Percentiles rank a stretch among this genome's conserved stretches.
These are phyloP conservation scores for Temnothorax unifasciatus DNA, from an alignment of 2,888 invertebrate genomes.

Conservation along the genomic window DNA sequence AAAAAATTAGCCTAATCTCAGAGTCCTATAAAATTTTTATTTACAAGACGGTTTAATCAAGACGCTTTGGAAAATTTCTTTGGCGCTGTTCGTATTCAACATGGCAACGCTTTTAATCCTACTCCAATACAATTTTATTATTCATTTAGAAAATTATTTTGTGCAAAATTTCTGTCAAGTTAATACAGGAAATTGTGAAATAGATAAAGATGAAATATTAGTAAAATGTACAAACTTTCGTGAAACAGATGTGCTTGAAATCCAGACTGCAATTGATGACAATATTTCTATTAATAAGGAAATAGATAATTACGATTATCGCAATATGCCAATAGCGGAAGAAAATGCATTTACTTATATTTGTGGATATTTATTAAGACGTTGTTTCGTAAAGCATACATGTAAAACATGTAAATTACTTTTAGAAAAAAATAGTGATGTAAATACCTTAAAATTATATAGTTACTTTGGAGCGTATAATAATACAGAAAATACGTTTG, in stretches of 20 bases:
- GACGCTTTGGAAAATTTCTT: conserved; percentile 15
- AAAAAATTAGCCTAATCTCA: not conserved
- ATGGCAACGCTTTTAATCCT: conserved; percentile 20
- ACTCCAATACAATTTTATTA: conserved; percentile 5
- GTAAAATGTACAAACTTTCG: not conserved
- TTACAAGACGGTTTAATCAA: not conserved
- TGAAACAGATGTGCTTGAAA: not conserved
- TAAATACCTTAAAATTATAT: not conserved
- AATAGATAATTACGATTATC: conserved; percentile 10
- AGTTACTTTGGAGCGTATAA: not conserved
- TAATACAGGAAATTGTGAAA: not conserved
- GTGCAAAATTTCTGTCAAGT: not conserved
- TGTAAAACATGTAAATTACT: not conserved
- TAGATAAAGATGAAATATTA: not conserved
- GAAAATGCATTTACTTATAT: not conserved
- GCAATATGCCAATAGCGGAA: not conserved
- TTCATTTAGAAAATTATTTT: conserved; percentile 20
- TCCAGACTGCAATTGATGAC: not conserved
- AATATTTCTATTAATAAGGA: not conserved
- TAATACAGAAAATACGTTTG: too few relatives aligned
- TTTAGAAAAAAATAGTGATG: not conserved
- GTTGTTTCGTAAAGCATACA: not conserved
- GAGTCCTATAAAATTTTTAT: not conserved
- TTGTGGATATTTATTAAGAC: not conserved
- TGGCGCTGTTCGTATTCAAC: not conserved